phyloP scores from a whole-genome alignment of 1,140 invertebrate species.

The Papilio dardanus region DNA sequence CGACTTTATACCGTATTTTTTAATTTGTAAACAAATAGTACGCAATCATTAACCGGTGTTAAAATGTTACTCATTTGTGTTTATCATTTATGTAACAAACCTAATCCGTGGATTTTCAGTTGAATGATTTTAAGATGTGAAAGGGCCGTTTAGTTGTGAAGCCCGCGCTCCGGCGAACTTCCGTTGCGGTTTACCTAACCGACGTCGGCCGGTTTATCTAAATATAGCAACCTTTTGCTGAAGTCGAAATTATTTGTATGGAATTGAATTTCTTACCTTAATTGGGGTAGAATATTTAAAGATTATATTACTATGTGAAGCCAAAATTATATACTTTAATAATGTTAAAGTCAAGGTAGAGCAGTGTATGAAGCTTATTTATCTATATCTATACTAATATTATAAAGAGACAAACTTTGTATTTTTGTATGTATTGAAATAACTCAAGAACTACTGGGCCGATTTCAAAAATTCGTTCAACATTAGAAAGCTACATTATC shows the following conservation, averaged over 20 bases:
- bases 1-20: too few species aligned
- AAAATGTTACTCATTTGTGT: background rate
- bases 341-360: too few species aligned
- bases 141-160: background rate
- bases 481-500: too few species aligned
- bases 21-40: background rate
- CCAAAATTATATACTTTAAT: too few species aligned
- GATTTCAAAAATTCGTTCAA: too few species aligned
- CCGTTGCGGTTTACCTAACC: conserved; percentile 19
- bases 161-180: background rate
- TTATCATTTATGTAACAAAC: conserved; percentile 11
- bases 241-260: background rate
- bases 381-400: too few species aligned
- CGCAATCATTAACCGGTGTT: background rate
- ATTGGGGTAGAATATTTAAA: too few species aligned
- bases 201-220: background rate
- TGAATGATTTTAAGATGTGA: conserved; percentile 12
- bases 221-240: background rate
- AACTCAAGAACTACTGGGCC: too few species aligned
- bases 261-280: background rate
- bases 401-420: too few species aligned
- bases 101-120: background rate
- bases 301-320: too few species aligned
- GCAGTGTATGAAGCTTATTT: too few species aligned
- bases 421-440: too few species aligned